Evolutionary conservation across 2,888 invertebrate species (phyloP), one percentile per base, ranked within the genome.

Genomic region (Agrochola lota): DNA sequence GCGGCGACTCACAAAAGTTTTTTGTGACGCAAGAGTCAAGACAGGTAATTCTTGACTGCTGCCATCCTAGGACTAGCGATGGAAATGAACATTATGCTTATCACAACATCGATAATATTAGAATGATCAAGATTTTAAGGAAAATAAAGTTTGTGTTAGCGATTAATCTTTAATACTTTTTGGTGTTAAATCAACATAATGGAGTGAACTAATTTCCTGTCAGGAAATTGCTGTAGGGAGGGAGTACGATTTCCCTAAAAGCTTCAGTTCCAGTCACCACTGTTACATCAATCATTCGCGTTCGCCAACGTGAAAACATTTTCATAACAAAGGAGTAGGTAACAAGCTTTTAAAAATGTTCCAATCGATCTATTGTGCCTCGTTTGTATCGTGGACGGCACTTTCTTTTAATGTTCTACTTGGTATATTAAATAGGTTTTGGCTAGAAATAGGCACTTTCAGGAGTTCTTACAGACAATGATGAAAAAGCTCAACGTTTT

Each of bases 1-100:
- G 94, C 95, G 95, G 94, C 95, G 94, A 92, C 93, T 94, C 92
- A 92, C 95, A 94, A 92, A 93, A 92, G 94, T 95, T 96, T 63
- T 95, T 96, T 95, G 92, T 94, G 91, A 89, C 84, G 86, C 88
- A 92, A 91, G 75, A 75, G 23, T 74, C 75, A 62, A 30, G 91
- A 92, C 94, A 95, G 94, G 94, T 94, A 95, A 92, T 90, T 91
- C 88, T 88, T 89, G 89, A 91, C 88, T 89, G 86, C 85, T 85
- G 87, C 87, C 87, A 90, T 90, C 90, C 89, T 90, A 90, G 89
- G 89, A 88, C 87, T 86, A 89, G 85, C 87, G 17, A 77, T 74
- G 26, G 79, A 83, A 80, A 78, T 78, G 15, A 57, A 72, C 59
- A 64, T 30, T 15, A 64, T 30, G 23, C 23, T 57, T 83, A 77